Evolutionary conservation across 1,140 invertebrate species (phyloP).

Genomic region (Orchesella cincta): DNA sequence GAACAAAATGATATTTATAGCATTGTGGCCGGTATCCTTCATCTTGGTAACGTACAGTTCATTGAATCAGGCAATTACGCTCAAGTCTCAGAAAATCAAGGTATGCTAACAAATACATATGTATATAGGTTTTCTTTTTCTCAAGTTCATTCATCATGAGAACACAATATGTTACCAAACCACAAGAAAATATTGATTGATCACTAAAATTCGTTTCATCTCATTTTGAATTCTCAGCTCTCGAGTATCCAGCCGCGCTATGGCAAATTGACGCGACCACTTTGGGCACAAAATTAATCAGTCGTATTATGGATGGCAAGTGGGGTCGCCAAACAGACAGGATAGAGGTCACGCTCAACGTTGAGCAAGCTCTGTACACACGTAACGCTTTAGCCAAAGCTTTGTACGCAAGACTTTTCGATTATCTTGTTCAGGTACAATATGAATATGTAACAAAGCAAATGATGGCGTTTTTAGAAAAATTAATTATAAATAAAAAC

Average conservation of each 20-base stretch:
- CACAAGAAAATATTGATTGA: neutral
- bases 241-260: slow-evolving; percentile 68
- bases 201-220: neutral
- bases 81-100: slow-evolving; percentile 62
- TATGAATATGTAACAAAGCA: slow-evolving; percentile 26
- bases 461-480: neutral
- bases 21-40: slow-evolving; percentile 69
- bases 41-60: slow-evolving; percentile 72
- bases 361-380: slow-evolving; percentile 69
- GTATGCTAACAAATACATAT: slow-evolving; percentile 58
- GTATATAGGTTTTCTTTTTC: neutral
- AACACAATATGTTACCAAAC: neutral
- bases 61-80: slow-evolving; percentile 68
- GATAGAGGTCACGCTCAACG: slow-evolving; percentile 68
- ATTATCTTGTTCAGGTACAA: slow-evolving; percentile 69
- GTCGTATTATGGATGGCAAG: slow-evolving; percentile 71
- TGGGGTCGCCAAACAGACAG: slow-evolving; percentile 71
- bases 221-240: slow-evolving; percentile 59
- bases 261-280: slow-evolving; percentile 65
- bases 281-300: slow-evolving; percentile 66
- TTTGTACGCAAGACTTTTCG: slow-evolving; percentile 70
- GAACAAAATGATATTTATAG: slow-evolving; percentile 65
- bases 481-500: too few relatives aligned
- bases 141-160: neutral
- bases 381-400: slow-evolving; percentile 71